phyloP scores from a whole-genome alignment of 2,797 vertebrate genomes.

The Lophotriccus pileatus region DNA sequence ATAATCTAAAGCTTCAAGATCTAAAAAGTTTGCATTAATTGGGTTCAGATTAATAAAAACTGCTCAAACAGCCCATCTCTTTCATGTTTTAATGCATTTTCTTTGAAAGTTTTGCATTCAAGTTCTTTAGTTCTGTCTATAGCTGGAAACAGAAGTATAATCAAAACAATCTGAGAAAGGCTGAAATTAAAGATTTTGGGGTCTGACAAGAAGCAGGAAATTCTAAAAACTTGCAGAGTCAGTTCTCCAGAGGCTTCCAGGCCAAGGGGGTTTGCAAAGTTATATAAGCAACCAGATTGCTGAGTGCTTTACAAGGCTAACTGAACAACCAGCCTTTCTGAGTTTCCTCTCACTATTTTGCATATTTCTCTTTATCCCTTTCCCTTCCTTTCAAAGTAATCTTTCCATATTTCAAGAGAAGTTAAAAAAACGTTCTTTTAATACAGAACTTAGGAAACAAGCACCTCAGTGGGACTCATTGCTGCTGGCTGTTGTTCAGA shows the following conservation, averaged over 20 bases:
- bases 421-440: not conserved
- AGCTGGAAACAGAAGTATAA: constrained; percentile 24
- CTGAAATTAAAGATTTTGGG: constrained; percentile 14
- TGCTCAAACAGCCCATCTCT: not conserved
- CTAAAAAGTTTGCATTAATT: not conserved
- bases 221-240: not conserved
- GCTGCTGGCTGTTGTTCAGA: constrained; percentile 40
- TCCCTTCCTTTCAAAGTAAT: not conserved
- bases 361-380: not conserved
- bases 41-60: not conserved
- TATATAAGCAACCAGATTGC: not conserved
- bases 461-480: not conserved
- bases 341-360: not conserved
- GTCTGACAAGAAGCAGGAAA: constrained; percentile 31
- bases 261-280: not conserved
- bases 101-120: constrained; percentile 6
- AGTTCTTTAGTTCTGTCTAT: not conserved
- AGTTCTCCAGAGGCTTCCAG: not conserved
- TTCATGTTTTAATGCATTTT: not conserved
- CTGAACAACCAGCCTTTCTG: not conserved
- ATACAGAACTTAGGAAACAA: not conserved
- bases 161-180: not conserved
- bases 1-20: not conserved
- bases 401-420: not conserved
- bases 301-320: not conserved